phyloP scores from a whole-genome alignment of 2,797 vertebrate genomes.

The Phrynocephalus guinanensis region DNA sequence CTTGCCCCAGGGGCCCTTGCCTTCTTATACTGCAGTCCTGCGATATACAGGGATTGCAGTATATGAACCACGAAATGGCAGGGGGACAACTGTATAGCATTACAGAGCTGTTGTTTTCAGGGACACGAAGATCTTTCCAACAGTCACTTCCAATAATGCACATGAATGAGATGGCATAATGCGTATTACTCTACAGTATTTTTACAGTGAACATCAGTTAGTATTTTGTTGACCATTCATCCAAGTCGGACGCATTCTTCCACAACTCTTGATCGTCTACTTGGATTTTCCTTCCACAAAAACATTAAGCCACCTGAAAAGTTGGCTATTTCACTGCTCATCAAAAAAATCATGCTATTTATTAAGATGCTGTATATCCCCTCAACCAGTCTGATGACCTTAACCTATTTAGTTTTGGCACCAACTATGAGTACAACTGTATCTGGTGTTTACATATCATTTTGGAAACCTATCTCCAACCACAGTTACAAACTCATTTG shows the following conservation, averaged over 20 bases:
- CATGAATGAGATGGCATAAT: background rate
- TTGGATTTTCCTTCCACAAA: background rate
- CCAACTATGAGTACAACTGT: background rate
- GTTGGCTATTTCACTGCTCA: background rate
- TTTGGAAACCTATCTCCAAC: background rate
- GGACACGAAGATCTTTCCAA: background rate
- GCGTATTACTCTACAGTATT: no score
- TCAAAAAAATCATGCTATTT: background rate
- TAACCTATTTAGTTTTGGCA: background rate
- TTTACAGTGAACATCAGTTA: background rate
- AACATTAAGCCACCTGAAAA: background rate
- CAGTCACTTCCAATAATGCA: background rate
- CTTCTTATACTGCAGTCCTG: no score
- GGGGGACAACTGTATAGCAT: no score
- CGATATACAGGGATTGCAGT: no score
- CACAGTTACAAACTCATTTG: background rate
- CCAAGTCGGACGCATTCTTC: background rate
- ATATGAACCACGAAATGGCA: no score
- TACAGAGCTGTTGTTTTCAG: background rate
- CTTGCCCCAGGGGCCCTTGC: no score
- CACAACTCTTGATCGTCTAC: background rate
- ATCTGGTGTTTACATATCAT: background rate
- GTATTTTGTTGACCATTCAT: background rate
- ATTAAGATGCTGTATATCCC: background rate
- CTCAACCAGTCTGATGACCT: background rate